phyloP scores from a whole-genome alignment of 1,140 invertebrate species.

The Leguminivora glycinivorella region DNA sequence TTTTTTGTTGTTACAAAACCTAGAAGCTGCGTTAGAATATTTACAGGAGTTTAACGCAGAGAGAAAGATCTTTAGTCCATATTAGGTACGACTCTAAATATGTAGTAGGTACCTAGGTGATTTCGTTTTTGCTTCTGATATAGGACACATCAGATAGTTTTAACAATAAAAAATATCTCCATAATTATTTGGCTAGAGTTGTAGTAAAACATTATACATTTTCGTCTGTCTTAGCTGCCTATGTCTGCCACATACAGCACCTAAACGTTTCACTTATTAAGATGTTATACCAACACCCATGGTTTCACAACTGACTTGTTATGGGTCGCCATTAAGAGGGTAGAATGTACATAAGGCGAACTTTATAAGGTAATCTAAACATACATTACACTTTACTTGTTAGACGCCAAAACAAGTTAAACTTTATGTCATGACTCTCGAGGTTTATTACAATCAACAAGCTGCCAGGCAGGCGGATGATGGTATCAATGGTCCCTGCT shows the following conservation, averaged over 20 bases:
- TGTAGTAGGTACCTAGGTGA: too few species aligned
- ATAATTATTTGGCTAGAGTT: too few species aligned
- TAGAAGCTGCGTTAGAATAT: too few species aligned
- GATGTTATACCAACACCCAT: constrained; percentile 1
- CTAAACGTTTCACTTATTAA: constrained; percentile 10
- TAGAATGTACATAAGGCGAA: constrained; percentile 2
- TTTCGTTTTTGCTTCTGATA: too few species aligned
- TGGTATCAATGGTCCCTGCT: too few species aligned
- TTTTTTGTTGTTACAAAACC: too few species aligned
- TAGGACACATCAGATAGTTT: too few species aligned
- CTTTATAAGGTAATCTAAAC: constrained; percentile 10
- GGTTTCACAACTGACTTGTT: constrained; percentile 16
- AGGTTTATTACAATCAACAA: neutral
- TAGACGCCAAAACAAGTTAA: constrained; percentile 3
- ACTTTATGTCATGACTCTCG: neutral
- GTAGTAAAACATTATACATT: neutral
- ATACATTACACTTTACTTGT: neutral
- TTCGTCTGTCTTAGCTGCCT: neutral
- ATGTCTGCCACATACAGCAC: neutral
- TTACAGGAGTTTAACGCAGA: too few species aligned
- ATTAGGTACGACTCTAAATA: too few species aligned
- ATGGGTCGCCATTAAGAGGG: constrained; percentile 19
- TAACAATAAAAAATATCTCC: too few species aligned
- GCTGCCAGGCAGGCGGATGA: too few species aligned
- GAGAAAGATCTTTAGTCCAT: too few species aligned